Conservation (phyloP, 2,113 vertebrate genomes). For the Laticauda laticaudata region DNA sequence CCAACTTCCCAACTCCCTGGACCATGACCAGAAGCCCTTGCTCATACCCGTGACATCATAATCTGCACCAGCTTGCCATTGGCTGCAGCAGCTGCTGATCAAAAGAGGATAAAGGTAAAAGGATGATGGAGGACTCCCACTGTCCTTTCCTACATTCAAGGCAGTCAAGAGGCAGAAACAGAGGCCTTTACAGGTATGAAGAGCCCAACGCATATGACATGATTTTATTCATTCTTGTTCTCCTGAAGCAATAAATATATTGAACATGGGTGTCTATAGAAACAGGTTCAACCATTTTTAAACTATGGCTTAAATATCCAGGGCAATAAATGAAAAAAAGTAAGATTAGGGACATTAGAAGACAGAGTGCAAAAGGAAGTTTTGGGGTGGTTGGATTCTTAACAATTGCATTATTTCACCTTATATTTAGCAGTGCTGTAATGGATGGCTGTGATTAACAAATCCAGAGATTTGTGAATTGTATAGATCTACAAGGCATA, state of each 20-base stretch:
- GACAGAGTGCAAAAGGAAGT: background rate
- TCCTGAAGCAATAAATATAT: background rate
- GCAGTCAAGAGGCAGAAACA: background rate
- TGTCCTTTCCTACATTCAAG: background rate
- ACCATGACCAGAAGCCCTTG: background rate
- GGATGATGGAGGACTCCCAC: constrained; percentile 1
- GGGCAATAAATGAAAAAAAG: background rate
- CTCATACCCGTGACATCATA: constrained; percentile 23
- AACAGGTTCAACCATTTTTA: background rate
- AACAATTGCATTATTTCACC: background rate
- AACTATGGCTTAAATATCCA: background rate
- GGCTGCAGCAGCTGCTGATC: constrained; percentile 1
- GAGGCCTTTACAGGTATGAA: constrained; percentile 13
- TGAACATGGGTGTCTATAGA: background rate
- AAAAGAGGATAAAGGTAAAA: background rate
- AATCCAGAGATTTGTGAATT: background rate
- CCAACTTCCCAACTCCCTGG: background rate
- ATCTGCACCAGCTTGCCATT: constrained; percentile 19
- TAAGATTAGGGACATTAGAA: background rate
- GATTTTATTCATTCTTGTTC: background rate
- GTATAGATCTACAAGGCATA: background rate
- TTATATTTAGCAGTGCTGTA: background rate
- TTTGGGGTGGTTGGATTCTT: background rate
- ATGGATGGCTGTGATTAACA: background rate
- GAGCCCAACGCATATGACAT: background rate